Conservation (phyloP, 2,888 invertebrate genomes). For the Portevinia maculata region DNA sequence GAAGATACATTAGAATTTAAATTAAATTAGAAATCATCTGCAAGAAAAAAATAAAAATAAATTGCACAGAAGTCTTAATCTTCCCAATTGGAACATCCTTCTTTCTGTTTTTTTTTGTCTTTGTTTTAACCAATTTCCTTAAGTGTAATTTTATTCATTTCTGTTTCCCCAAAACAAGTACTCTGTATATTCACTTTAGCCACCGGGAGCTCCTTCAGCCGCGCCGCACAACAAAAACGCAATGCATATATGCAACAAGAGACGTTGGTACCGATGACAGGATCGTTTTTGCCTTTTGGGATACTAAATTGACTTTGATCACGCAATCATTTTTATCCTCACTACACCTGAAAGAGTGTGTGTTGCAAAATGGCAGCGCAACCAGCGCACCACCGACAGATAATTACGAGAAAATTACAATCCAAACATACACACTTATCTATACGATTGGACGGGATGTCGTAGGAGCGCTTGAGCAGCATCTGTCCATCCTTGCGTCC, state of each 20-base stretch:
- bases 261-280: constrained; percentile 67
- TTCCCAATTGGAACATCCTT: constrained; percentile 55
- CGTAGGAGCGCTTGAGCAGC: constrained; percentile 58
- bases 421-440: constrained; percentile 69
- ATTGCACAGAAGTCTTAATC: constrained; percentile 43
- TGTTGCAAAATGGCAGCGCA: constrained; percentile 27
- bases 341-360: constrained; percentile 58
- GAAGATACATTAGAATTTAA: constrained; percentile 22
- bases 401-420: constrained; percentile 74
- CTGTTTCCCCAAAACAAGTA: constrained; percentile 43
- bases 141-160: constrained; percentile 73
- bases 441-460: constrained; percentile 46
- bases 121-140: constrained; percentile 59
- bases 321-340: constrained; percentile 79
- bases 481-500: constrained; percentile 63
- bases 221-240: constrained; percentile 35
- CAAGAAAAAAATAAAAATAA: constrained; percentile 14
- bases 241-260: constrained; percentile 33
- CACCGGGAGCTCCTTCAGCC: constrained; percentile 60
- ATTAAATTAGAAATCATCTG: constrained; percentile 44
- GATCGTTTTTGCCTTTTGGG: constrained; percentile 73
- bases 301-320: constrained; percentile 82
- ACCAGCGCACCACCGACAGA: constrained; percentile 63
- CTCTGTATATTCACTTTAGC: constrained; percentile 5
- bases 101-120: background rate